Percentiles rank a stretch among this genome's conserved stretches.
These are phyloP conservation scores for Hoplias malabaricus DNA, from an alignment of 2,113 vertebrate species.

Conservation along the genomic window DNA sequence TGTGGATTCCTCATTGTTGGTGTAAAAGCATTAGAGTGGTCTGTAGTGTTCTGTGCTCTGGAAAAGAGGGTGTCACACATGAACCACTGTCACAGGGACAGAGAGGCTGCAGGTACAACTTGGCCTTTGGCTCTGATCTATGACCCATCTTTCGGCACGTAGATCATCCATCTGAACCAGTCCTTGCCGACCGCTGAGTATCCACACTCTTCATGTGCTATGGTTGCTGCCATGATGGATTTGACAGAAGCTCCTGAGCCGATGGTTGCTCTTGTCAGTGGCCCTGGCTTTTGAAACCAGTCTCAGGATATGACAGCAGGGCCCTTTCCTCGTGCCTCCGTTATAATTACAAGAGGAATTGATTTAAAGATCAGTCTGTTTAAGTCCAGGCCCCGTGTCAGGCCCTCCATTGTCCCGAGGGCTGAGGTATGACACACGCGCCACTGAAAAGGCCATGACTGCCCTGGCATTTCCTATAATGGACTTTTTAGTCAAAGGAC, in stretches of 20 bases:
- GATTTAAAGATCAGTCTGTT: conserved; percentile 66
- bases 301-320: conserved; percentile 17
- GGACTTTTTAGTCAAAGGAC: conserved; percentile 72
- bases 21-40: neutral
- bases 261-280: conserved; percentile 8
- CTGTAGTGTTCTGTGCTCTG: neutral
- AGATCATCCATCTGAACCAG: neutral
- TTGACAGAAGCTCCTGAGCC: conserved; percentile 35
- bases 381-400: conserved; percentile 57
- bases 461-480: conserved; percentile 70
- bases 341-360: conserved; percentile 64
- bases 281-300: neutral
- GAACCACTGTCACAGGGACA: neutral
- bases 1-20: neutral
- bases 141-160: neutral
- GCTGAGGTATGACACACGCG: conserved; percentile 62
- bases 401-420: conserved; percentile 62
- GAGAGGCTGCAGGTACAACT: neutral
- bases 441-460: conserved; percentile 68
- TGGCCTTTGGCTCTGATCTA: conserved; percentile 3
- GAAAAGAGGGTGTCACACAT: neutral
- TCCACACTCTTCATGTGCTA: conserved; percentile 15
- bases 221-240: neutral
- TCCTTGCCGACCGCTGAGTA: conserved; percentile 1
- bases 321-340: conserved; percentile 29